Percentiles rank a stretch among this genome's conserved stretches.
Evolutionary conservation across 1,140 invertebrate genomes (phyloP).

Genomic region (Megathymus violae): DNA sequence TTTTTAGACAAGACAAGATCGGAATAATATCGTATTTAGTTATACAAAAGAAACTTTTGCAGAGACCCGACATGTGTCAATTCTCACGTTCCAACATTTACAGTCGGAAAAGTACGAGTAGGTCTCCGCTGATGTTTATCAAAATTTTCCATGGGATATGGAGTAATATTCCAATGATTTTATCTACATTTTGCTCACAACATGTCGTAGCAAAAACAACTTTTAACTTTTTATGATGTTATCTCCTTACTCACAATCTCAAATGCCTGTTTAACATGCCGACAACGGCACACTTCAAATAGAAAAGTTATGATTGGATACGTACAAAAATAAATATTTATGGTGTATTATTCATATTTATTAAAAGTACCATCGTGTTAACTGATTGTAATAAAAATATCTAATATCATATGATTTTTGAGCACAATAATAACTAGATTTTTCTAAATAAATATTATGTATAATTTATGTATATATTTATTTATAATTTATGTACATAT

Average conservation of each 20-base stretch:
- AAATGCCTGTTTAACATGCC: not conserved
- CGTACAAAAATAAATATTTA: too few relatives aligned
- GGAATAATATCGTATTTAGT: conserved; percentile 16
- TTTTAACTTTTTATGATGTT: conserved; percentile 42
- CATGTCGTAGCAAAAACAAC: too few relatives aligned
- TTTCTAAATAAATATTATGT: too few relatives aligned
- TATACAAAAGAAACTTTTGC: conserved; percentile 25
- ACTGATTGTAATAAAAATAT: too few relatives aligned
- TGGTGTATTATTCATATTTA: too few relatives aligned
- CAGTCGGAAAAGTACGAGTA: conserved; percentile 10
- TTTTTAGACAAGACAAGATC: not conserved
- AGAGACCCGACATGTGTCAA: conserved; percentile 27
- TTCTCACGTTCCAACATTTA: conserved; percentile 33
- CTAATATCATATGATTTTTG: too few relatives aligned
- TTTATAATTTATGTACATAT: too few relatives aligned
- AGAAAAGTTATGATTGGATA: conserved; percentile 12
- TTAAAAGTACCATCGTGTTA: too few relatives aligned
- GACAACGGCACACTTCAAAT: not conserved
- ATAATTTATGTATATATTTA: too few relatives aligned
- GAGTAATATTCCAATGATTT: conserved; percentile 67
- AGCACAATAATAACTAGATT: too few relatives aligned
- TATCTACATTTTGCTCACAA: too few relatives aligned
- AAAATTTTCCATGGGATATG: conserved; percentile 51
- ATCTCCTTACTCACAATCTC: conserved; percentile 28
- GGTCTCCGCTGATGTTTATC: conserved; percentile 38